A percentile compares a stretch with the other conserved stretches of the same genome.
Conservation (phyloP, 2,797 vertebrate species). For the Scolopax rusticola region DNA sequence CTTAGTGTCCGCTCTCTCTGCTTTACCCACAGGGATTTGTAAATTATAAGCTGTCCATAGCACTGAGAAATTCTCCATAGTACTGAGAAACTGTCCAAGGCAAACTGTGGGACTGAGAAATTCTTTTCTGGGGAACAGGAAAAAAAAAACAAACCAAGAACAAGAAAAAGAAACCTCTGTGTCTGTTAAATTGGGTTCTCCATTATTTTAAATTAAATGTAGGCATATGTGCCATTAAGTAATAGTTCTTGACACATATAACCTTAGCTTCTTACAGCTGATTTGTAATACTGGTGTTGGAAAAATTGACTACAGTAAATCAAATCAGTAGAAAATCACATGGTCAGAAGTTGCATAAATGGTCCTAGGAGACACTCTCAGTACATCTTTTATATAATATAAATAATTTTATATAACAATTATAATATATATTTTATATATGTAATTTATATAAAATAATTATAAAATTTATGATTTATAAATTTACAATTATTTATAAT, state of each 20-base stretch:
- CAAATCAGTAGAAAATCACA: not conserved
- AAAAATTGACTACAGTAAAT: conserved; percentile 7
- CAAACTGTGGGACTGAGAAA: not conserved
- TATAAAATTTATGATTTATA: too few species aligned
- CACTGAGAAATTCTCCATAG: not conserved
- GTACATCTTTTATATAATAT: not conserved
- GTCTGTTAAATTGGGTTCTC: not conserved
- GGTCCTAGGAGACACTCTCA: not conserved
- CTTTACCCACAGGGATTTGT: not conserved
- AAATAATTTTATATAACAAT: too few species aligned
- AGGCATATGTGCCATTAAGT: not conserved
- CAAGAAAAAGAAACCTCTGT: not conserved
- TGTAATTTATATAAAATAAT: too few species aligned
- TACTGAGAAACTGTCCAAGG: too few species aligned
- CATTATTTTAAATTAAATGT: not conserved
- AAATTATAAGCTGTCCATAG: not conserved
- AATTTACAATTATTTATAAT: not conserved
- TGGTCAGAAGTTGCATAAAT: not conserved
- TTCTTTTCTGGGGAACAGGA: not conserved
- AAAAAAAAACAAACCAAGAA: not conserved
- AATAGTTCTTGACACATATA: not conserved
- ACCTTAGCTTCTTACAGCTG: not conserved
- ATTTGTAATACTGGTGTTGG: not conserved
- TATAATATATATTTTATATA: too few species aligned
- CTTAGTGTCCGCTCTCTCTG: not conserved